Percentiles rank a stretch among this genome's conserved stretches.
phyloP scores from a whole-genome alignment of 35 echinoderm and acorn worm genomes.

The Apostichopus parvimensis region DNA sequence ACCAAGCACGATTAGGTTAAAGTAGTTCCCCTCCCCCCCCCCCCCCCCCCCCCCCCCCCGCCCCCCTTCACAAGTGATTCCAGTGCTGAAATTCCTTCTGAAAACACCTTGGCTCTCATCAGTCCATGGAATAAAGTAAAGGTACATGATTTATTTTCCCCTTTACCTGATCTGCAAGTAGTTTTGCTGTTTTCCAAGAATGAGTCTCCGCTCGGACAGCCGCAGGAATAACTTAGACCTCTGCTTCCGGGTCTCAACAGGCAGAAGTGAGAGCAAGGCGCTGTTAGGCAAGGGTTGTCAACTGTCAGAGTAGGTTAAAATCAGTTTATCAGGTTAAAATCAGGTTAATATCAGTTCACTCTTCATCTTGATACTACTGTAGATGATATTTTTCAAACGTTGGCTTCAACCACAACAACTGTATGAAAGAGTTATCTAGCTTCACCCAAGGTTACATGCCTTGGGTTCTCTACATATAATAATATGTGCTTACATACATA shows the following conservation, averaged over 20 bases:
- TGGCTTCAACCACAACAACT: no score
- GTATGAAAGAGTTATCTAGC: no score
- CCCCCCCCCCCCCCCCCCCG: no score
- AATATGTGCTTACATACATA: no score
- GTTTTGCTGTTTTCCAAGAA: slow-evolving; percentile 2
- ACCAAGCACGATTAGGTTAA: no score
- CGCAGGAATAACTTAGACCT: slow-evolving; percentile 3
- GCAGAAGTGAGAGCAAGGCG: slow-evolving; percentile 41
- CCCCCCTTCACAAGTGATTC: no score
- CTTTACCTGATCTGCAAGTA: slow-evolving; percentile 8
- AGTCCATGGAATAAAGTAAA: not conserved
- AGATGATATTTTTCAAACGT: no score
- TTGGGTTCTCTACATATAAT: no score
- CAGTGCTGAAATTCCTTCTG: no score
- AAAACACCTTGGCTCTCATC: no score
- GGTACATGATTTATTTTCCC: not conserved
- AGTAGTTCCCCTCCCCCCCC: not conserved
- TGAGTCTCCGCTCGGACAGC: slow-evolving; percentile 23
- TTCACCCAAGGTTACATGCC: no score
- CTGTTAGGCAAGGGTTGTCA: slow-evolving; percentile 16
- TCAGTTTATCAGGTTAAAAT: not conserved
- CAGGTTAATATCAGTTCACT: not conserved
- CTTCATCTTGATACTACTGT: no score
- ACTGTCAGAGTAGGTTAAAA: not conserved
- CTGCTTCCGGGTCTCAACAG: slow-evolving; percentile 29